Evolutionary conservation across 2,888 invertebrate genomes (phyloP), one percentile per base, ranked within the genome.

Genomic region (Agrypnus murinus): DNA sequence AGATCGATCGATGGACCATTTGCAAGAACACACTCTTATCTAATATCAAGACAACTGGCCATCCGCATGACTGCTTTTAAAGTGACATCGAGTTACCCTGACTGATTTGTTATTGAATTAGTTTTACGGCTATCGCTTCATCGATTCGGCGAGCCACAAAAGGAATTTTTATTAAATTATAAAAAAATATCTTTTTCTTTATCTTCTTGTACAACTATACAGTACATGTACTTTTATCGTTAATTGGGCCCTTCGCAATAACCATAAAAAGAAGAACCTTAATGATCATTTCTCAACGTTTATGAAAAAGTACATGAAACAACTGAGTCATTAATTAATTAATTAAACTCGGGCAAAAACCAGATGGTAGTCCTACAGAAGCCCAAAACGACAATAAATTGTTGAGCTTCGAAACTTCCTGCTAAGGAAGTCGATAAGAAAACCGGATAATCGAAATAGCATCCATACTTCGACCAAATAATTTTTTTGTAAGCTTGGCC

Each of bases 361-460:
- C 55, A 55, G 55, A 55, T 55, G 55, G 55, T 36, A 8, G 32
- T 14, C 55, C 36, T 14, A 32, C 34, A 14, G 36, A 12, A 36
- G 36, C 8, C 34, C 36, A 36, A 34, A 34, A 55, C 34, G 14
- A 55, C 36, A 17, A 55, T 36, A 36, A 55, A 55, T 17, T 15
- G 55, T 38, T 36, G 55, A 36, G 55, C 55, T 36, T 38, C 38
- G 10, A 1, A 36, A 36, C 55, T 55, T 55, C 55, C 55, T 55
- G 55, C 36, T 55, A 55, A 55, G 55, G 36, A 55, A 36, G 55
- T 55, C 36, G 36, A 36, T 15, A 12, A 36, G 31, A 8, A 17
- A 55, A 55, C 55, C 55, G 36, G 55, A 55, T 55, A 55, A 36
- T 55, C 55, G n/a, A 55, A 55, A 55, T 55, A 36, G 15, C 36